Evolutionary conservation across 2,888 invertebrate genomes (phyloP).

Genomic region (Cosmorhoe ocellata): DNA sequence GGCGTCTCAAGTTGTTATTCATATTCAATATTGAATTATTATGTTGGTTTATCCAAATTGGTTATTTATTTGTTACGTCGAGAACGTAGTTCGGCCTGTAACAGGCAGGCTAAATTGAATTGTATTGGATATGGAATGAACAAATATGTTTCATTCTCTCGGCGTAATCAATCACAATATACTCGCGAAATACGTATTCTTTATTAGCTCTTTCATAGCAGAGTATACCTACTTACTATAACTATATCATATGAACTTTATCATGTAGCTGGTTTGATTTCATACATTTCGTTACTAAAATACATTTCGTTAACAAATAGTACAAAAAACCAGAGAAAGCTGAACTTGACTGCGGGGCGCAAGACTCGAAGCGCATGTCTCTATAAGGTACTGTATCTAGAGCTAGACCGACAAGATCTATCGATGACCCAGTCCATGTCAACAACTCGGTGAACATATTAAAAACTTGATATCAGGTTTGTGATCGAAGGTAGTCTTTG

Average conservation of each 20-base stretch:
- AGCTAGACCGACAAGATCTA: constrained; percentile 14
- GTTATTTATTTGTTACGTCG: constrained; percentile 15
- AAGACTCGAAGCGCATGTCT: constrained; percentile 11
- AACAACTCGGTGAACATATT: constrained; percentile 1
- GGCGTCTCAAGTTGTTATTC: constrained; percentile 19
- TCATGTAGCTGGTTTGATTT: too few relatives aligned
- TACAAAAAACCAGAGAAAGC: constrained; percentile 17
- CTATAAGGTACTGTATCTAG: constrained; percentile 10
- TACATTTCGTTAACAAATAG: too few relatives aligned
- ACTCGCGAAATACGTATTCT: constrained; percentile 1
- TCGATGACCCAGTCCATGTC: constrained; percentile 13
- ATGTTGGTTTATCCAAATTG: constrained; percentile 10
- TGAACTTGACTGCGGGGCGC: constrained; percentile 13
- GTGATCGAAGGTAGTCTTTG: too few relatives aligned
- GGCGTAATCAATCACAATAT: constrained; percentile 10
- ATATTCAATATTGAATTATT: constrained; percentile 10
- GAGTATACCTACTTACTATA: too few relatives aligned
- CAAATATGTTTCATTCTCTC: constrained; percentile 9
- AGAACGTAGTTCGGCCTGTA: constrained; percentile 10
- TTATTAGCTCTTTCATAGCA: too few relatives aligned
- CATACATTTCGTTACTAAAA: neutral
- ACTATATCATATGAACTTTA: too few relatives aligned
- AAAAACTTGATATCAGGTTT: constrained; percentile 9
- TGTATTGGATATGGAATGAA: constrained; percentile 11
- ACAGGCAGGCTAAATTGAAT: constrained; percentile 17